phyloP scores from a whole-genome alignment of 1,140 invertebrate genomes.

The Eciton burchellii region DNA sequence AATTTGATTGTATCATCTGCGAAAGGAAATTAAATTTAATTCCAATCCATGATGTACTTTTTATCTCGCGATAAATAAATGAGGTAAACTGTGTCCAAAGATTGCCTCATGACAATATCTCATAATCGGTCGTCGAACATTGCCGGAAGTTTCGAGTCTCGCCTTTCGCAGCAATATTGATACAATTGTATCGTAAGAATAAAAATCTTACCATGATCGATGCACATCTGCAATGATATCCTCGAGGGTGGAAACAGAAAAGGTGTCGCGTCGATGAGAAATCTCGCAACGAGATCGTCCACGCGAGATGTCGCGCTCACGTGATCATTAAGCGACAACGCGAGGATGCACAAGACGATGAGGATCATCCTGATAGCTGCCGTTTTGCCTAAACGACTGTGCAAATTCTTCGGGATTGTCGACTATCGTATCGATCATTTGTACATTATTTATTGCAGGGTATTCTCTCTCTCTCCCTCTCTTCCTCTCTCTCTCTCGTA shows the following conservation, averaged over 20 bases:
- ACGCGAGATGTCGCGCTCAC: conserved; percentile 2
- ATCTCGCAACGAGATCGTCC: conserved; percentile 36
- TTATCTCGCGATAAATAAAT: not conserved
- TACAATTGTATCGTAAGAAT: not conserved
- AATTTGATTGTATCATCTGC: conserved; percentile 51
- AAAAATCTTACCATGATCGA: conserved; percentile 59
- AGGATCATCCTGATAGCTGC: not conserved
- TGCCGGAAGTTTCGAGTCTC: not conserved
- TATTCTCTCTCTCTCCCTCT: no score
- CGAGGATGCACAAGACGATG: not conserved
- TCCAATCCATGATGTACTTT: not conserved
- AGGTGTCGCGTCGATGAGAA: conserved; percentile 62
- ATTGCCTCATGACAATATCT: not conserved
- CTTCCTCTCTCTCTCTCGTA: no score
- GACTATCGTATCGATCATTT: conserved; percentile 7
- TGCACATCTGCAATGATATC: conserved; percentile 68
- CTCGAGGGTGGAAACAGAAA: conserved; percentile 59
- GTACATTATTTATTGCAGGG: not conserved
- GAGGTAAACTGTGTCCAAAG: not conserved
- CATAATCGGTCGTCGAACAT: not conserved
- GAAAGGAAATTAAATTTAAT: conserved; percentile 2
- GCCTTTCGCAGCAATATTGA: not conserved
- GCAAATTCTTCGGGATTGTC: not conserved
- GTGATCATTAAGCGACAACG: not conserved
- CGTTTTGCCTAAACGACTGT: not conserved